Base-by-base conservation (phyloP, 2,113 vertebrate genomes). In the Rutilus rutilus region DNA sequence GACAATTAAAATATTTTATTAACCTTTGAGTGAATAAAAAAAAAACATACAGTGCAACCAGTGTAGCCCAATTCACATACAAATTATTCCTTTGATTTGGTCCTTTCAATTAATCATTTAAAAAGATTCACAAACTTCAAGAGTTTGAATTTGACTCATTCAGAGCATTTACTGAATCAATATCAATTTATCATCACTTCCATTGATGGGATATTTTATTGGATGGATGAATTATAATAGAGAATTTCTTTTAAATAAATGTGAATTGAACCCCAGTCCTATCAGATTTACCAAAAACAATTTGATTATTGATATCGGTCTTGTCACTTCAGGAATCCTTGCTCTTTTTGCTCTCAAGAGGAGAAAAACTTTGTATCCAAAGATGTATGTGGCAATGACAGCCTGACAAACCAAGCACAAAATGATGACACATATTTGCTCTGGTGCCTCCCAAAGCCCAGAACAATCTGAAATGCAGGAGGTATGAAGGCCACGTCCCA, bases 401-500 rank as follows among this genome's bases (percentile, higher is more conserved):
- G 36, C 59, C 39, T 64, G 73, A 83, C 86, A 85, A 85, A 82
- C 47, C 36, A 75, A 21, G 17, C 67, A 74, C 21, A 45, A 78
- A 85, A 65, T 25, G 21, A 78, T 65, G 73, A 84, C 69, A 83
- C 73, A 85, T 71, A 87, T 88, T 90, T 88, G 82, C 84, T 86
- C 73, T 67, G 65, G 77, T 62, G 80, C 73, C 85, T 86, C 47
- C 52, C 17, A 65, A 78, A 75, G 57, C 83, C 59, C 71, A 67
- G 67, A 75, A 69, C 83, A 86, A 88, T 85, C 71, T 67, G 36
- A 62, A 30, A 47, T 47, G 78, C 77, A 82, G 75, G 47, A 45
- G 78, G 86, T 59, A 65, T 69, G 84, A 90, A 90, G 85, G 86
- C 84, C 87, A 87, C 4, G 82, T 87, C 88, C 82, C 85, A 11